Evolutionary conservation across 2,888 invertebrate genomes (phyloP).

Genomic region (Eulithis testata): DNA sequence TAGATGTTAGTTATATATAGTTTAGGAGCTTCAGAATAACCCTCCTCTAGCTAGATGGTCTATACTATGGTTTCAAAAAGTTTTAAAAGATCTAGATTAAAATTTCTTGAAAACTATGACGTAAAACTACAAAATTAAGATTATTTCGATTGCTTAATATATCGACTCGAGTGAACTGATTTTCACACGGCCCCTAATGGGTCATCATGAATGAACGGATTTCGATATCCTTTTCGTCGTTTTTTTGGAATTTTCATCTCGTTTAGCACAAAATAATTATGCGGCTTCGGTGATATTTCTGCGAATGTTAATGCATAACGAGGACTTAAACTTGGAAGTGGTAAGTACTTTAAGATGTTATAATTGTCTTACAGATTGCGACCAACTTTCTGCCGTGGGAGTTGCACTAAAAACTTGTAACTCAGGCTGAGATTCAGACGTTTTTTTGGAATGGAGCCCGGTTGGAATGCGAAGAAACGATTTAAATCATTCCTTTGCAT

Average conservation of each 20-base stretch:
- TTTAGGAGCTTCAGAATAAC: too few relatives aligned
- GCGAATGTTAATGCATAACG: conserved; percentile 22
- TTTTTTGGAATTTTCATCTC: conserved; percentile 1
- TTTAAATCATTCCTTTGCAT: not conserved
- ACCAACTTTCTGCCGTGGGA: conserved; percentile 46
- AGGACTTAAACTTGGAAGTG: conserved; percentile 38
- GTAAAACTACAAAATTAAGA: too few relatives aligned
- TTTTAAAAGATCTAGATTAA: too few relatives aligned
- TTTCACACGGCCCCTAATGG: not conserved
- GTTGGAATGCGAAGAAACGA: conserved; percentile 2
- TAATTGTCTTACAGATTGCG: conserved; percentile 46
- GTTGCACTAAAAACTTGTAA: conserved; percentile 36
- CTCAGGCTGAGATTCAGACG: conserved; percentile 13
- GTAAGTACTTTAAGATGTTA: conserved; percentile 45
- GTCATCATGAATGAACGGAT: not conserved
- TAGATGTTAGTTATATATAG: too few relatives aligned
- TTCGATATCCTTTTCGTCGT: not conserved
- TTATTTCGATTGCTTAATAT: too few relatives aligned
- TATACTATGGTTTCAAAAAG: too few relatives aligned
- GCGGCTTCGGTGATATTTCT: conserved; percentile 8
- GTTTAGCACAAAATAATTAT: conserved; percentile 9
- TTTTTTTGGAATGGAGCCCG: conserved; percentile 3
- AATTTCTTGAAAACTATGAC: too few relatives aligned
- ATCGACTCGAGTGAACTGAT: not conserved
- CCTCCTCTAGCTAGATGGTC: too few relatives aligned